Percentiles rank a stretch among this genome's conserved stretches.
phyloP scores from a whole-genome alignment of 1,140 invertebrate genomes.

The Tetramorium simillimum region DNA sequence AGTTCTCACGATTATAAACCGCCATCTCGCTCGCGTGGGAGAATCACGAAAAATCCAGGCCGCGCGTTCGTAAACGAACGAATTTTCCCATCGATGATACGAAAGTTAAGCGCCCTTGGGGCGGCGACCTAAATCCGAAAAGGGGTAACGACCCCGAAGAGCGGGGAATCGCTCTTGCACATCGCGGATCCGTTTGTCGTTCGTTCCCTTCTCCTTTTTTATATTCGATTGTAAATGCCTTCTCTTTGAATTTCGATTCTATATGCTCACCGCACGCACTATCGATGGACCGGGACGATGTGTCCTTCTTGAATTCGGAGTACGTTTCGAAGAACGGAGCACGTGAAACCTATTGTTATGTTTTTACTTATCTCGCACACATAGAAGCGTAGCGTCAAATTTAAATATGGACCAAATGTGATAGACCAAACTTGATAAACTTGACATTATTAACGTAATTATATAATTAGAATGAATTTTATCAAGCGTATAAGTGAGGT shows the following conservation, averaged over 20 bases:
- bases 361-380: constrained; percentile 60
- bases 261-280: constrained; percentile 8
- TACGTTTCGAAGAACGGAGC: constrained; percentile 69
- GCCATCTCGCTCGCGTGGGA: constrained; percentile 38
- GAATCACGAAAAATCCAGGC: constrained; percentile 34
- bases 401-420: neutral
- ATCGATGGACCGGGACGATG: constrained; percentile 77
- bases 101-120: constrained; percentile 62
- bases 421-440: too few relatives aligned
- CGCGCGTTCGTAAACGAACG: constrained; percentile 28
- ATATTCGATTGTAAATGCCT: constrained; percentile 78
- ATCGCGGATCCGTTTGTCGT: constrained; percentile 74
- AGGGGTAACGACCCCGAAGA: constrained; percentile 82
- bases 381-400: neutral
- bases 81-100: constrained; percentile 70
- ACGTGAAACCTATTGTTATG: constrained; percentile 66
- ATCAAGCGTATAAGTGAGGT: neutral
- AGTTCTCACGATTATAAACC: constrained; percentile 49
- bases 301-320: constrained; percentile 72
- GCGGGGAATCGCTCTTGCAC: constrained; percentile 73
- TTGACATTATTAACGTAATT: neutral
- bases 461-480: neutral
- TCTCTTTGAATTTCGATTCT: constrained; percentile 76
- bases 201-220: constrained; percentile 59
- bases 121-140: constrained; percentile 81